Evolutionary conservation across 2,888 invertebrate genomes (phyloP).

Genomic region (Eupithecia subumbrata): DNA sequence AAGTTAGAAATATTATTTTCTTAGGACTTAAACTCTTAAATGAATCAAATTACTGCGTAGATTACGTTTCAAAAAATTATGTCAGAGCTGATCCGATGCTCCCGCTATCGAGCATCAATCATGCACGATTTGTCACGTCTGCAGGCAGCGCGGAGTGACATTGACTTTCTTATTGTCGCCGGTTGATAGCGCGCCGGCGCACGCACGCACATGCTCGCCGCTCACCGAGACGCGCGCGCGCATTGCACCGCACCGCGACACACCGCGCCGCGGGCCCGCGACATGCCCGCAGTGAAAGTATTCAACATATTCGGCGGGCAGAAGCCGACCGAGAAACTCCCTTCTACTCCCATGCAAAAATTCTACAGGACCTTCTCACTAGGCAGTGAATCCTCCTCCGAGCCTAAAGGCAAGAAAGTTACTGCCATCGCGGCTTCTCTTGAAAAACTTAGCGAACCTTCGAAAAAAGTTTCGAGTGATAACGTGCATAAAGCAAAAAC

Average conservation of each 20-base stretch:
- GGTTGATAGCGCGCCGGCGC: conserved; percentile 61
- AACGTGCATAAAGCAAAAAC: conserved; percentile 72
- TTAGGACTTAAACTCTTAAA: background rate
- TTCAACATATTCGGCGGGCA: conserved; percentile 82
- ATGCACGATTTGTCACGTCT: conserved; percentile 66
- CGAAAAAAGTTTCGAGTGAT: conserved; percentile 52
- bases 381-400: conserved; percentile 67
- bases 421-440: conserved; percentile 79
- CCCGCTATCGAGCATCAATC: conserved; percentile 44
- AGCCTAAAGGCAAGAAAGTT: conserved; percentile 76
- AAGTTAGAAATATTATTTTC: background rate
- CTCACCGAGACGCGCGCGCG: conserved; percentile 79
- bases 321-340: conserved; percentile 79
- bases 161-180: conserved; percentile 79
- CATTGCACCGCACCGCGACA: conserved; percentile 64
- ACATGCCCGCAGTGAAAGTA: conserved; percentile 84
- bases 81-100: conserved; percentile 38
- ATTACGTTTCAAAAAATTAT: conserved; percentile 36
- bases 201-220: conserved; percentile 78
- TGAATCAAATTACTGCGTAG: background rate
- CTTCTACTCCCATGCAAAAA: conserved; percentile 74
- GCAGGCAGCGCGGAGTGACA: conserved; percentile 67
- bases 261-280: conserved; percentile 77
- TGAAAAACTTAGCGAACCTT: conserved; percentile 72
- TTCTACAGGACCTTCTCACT: conserved; percentile 83